Evolutionary conservation across 1,140 invertebrate species (phyloP), one percentile per base, ranked within the genome.

Genomic region (Acromyrmex heyeri): DNA sequence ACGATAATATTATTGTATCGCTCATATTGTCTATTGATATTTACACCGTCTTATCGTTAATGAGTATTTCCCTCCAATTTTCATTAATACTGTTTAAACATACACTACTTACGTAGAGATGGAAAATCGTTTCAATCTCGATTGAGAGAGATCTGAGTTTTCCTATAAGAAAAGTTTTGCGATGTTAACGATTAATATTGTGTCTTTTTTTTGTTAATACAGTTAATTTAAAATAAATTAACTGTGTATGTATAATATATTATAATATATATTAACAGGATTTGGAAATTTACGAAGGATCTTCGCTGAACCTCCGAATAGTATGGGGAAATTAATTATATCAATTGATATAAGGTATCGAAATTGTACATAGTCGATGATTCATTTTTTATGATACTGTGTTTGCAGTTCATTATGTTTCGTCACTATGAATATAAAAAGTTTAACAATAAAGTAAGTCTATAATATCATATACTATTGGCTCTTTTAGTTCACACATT

Each of bases 81-180:
- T 27, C 34, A 83, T 73, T 86, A 86, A 89, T 88, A 86, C 70
- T 88, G 75, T 27, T 44, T 44, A 50, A 50, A 21, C 85, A 78
- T 50, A 65, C 12, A 27, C 59, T 86, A 34, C 48, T 55, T 44
- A 64, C 38, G 21, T 81, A 24, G 34, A 81, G 21, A 79, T 61
- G 16, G 24, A 61, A 55, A 53, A 65, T 82, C 24, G 6, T 16
- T 77, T 83, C 30, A 24, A 73, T 44, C 21, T 48, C 3, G 10
- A 61, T 75, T 30, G 48, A 50, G 7, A 83, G 30, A 83, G 48
- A 53, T 85, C 3, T n/a, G 3, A 12, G 8, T 59, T 61, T 75
- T 57, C 16, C 38, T 48, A 48, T 2, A 0, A 59, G 3, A 48
- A 34, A 2, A 3, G 2, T 27, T 55, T 62, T 27, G 30, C 6